Evolutionary conservation across 2,797 vertebrate genomes (phyloP), one percentile per base, ranked within the genome.

Genomic region (Propithecus perrieri): DNA sequence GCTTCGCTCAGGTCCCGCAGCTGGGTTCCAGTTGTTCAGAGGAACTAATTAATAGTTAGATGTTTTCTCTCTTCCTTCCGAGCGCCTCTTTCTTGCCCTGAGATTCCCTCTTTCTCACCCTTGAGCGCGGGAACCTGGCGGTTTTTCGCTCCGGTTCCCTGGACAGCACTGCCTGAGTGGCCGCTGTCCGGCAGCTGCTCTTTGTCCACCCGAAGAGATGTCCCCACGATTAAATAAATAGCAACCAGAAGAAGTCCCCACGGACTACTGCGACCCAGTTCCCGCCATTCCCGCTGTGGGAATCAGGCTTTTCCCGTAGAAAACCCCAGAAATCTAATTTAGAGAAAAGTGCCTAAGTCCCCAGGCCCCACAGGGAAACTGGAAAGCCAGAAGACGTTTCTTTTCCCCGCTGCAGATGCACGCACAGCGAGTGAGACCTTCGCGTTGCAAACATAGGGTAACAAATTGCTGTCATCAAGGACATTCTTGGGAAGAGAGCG

Each of bases 261-360:
- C 30, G 26, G 78, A 76, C 71, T 5, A 1, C 20, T 18, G 63
- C n/a, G 0, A 24, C 53, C 33, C 79, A 33, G 2, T 85, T 84
- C 59, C 71, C n/a, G 28, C 69, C 76, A 57, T 28, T 80, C 18
- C 4, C 14, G n/a, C 41, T 83, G 33, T 87, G 79, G 92, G 94
- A 97, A 92, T 61, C 50, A 2, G 14, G 79, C 53, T 95, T 94
- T 87, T 67, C 43, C 79, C 0, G 15, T 24, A 84, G 88, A 63
- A 81, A 83, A 63, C 11, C 55, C 87, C 57, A 28, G 86, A 35
- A 91, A 93, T 89, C 67, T 46, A 57, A 41, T 79, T 79, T 71
- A 79, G 74, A 75, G 57, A 94, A 55, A 89, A 71, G 22, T n/a
- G 20, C 10, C 6, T 10, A 65, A 30, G 8, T 43, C 30, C 8